These are phyloP conservation scores for Habrosyne pyritoides DNA, from an alignment of 2,888 invertebrate genomes.

Conservation along the genomic window DNA sequence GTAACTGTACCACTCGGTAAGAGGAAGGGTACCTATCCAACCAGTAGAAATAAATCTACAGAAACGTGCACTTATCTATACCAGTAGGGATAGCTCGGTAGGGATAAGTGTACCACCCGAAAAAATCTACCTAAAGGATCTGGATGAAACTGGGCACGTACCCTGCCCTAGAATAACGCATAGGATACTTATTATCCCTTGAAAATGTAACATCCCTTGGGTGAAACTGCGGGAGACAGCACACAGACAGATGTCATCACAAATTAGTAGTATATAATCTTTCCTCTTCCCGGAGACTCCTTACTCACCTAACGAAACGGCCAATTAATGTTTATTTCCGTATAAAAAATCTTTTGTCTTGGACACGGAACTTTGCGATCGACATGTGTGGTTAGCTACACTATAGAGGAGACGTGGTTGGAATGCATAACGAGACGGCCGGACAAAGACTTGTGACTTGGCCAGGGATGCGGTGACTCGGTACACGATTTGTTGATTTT, in stretches of 20 bases:
- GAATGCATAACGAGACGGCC: conserved; percentile 36
- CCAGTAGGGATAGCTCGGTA: too few species aligned
- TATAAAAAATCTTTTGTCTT: background rate
- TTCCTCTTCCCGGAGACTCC: background rate
- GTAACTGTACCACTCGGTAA: too few species aligned
- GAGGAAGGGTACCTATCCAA: too few species aligned
- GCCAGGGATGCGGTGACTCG: conserved; percentile 9
- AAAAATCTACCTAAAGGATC: too few species aligned
- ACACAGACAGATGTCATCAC: background rate
- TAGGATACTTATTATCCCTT: too few species aligned
- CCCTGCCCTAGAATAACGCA: too few species aligned
- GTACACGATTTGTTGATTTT: conserved; percentile 30
- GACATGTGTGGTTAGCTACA: conserved; percentile 23
- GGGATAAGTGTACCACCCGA: too few species aligned
- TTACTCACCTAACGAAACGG: background rate
- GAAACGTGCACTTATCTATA: too few species aligned
- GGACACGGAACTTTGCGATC: conserved; percentile 23
- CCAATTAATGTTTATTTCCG: background rate
- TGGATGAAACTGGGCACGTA: too few species aligned
- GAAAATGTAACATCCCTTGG: too few species aligned
- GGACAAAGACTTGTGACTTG: conserved; percentile 45
- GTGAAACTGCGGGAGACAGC: too few species aligned
- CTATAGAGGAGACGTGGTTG: conserved; percentile 42
- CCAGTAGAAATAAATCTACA: too few species aligned
- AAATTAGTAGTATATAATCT: background rate